These are phyloP conservation scores for Microctenopoma steveboyesi DNA, from an alignment of 2,797 vertebrate genomes.

Conservation along the genomic window DNA sequence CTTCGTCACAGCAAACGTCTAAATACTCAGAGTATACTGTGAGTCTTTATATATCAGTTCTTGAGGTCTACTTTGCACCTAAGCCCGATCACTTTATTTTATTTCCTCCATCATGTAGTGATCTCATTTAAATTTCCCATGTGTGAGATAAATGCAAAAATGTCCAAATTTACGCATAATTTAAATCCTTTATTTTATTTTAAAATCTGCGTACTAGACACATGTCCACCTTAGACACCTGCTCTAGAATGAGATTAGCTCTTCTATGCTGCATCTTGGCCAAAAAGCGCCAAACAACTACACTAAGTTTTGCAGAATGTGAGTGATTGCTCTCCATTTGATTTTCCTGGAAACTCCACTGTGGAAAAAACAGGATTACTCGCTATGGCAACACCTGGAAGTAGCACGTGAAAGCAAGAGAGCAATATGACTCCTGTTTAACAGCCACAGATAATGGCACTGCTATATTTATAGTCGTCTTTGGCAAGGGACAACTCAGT, in stretches of 20 bases:
- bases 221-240: constrained; percentile 27
- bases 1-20: not conserved
- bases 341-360: constrained; percentile 68
- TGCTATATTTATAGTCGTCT: constrained; percentile 78
- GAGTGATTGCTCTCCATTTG: constrained; percentile 62
- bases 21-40: constrained; percentile 4
- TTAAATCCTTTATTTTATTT: constrained; percentile 9
- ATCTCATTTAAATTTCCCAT: not conserved
- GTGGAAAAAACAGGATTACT: constrained; percentile 79
- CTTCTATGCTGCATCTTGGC: constrained; percentile 8
- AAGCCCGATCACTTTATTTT: constrained; percentile 10
- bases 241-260: constrained; percentile 29
- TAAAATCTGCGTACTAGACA: constrained; percentile 1
- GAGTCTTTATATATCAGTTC: constrained; percentile 3
- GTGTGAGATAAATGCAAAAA: not conserved
- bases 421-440: constrained; percentile 65
- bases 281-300: constrained; percentile 46
- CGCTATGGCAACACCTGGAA: constrained; percentile 74
- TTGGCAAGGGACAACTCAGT: constrained; percentile 61
- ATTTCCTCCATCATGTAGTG: not conserved
- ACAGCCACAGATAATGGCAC: constrained; percentile 62
- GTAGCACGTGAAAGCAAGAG: constrained; percentile 60
- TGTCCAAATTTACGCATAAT: not conserved
- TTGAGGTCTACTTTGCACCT: constrained; percentile 6
- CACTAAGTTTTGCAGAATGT: constrained; percentile 39